Conservation (phyloP, 35 echinoderm and acorn worm genomes). For the Apostichopus parvimensis region DNA sequence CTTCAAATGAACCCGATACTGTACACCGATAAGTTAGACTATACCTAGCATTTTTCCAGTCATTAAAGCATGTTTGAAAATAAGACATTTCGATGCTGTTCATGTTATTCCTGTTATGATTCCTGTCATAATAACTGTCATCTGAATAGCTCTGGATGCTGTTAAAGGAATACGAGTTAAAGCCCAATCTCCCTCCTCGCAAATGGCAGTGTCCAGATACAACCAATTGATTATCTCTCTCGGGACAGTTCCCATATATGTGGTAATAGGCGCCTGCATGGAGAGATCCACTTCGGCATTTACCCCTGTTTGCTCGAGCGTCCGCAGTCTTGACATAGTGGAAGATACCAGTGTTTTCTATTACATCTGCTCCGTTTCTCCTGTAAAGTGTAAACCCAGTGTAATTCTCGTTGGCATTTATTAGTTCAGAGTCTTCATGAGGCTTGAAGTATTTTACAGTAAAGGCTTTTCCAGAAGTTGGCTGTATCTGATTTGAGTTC, state of each 20-base stretch:
- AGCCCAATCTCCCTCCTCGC: not conserved
- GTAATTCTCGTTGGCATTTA: not conserved
- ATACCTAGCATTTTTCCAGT: not conserved
- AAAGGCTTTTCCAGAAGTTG: not conserved
- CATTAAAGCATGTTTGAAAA: too few relatives aligned
- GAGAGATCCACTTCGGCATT: not conserved
- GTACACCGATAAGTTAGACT: not conserved
- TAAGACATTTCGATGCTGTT: not conserved
- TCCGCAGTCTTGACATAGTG: conserved; percentile 1
- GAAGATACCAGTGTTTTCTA: not conserved
- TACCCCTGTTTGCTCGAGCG: too few relatives aligned
- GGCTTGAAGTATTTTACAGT: conserved; percentile 8
- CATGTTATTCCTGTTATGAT: not conserved
- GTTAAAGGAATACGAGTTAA: not conserved
- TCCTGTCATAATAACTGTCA: not conserved
- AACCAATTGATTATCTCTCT: not conserved
- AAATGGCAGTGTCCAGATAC: conserved; percentile 2
- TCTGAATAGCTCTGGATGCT: not conserved
- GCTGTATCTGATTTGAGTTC: not conserved
- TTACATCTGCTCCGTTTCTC: not conserved
- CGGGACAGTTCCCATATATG: conserved; percentile 10
- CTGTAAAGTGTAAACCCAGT: conserved; percentile 16
- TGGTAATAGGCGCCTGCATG: conserved; percentile 26
- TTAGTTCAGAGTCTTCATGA: not conserved
- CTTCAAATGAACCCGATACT: not conserved